phyloP scores from a whole-genome alignment of 1,140 invertebrate species.

The Brachionus manjavacas region DNA sequence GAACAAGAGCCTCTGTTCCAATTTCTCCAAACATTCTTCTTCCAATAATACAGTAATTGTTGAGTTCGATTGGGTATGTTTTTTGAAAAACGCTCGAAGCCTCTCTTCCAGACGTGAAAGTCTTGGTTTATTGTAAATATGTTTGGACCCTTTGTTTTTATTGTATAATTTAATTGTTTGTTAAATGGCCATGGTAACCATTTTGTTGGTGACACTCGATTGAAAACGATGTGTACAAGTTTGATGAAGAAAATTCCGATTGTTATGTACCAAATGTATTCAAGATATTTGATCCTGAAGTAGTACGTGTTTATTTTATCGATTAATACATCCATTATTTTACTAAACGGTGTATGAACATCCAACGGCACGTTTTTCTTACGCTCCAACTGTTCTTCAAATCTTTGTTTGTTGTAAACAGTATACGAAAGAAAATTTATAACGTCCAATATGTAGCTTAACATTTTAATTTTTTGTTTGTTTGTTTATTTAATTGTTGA shows the following conservation, averaged over 20 bases:
- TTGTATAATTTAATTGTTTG: neutral
- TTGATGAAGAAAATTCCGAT: neutral
- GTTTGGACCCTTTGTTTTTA: neutral
- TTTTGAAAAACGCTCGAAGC: neutral
- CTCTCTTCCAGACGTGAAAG: neutral
- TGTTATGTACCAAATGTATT: neutral
- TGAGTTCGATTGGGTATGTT: neutral
- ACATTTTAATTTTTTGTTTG: neutral
- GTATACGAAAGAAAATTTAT: neutral
- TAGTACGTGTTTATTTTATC: neutral
- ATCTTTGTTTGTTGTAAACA: neutral
- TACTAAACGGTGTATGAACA: neutral
- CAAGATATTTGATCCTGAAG: neutral
- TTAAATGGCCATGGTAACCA: neutral
- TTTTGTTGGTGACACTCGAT: neutral
- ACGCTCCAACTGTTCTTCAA: neutral
- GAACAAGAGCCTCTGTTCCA: neutral
- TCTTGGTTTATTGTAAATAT: neutral
- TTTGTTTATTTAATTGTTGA: neutral
- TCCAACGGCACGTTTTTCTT: neutral
- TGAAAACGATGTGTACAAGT: neutral
- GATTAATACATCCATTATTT: neutral
- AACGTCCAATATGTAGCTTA: neutral
- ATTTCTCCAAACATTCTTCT: neutral
- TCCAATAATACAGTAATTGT: neutral